These are phyloP conservation scores for Euleptes europaea DNA, from an alignment of 2,113 vertebrate species.

Conservation along the genomic window DNA sequence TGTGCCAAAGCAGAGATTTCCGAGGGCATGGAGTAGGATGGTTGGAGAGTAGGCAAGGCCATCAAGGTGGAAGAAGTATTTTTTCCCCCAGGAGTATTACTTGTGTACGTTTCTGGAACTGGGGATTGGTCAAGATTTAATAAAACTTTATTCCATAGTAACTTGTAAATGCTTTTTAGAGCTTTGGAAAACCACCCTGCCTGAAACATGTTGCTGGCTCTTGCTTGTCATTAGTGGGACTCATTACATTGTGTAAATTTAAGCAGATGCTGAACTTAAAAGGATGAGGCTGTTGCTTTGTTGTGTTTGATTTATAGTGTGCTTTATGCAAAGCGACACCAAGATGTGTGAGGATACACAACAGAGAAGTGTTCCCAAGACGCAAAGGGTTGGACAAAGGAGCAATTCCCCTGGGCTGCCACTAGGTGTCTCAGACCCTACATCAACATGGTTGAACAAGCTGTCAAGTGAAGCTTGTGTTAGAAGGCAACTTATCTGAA, in stretches of 20 bases:
- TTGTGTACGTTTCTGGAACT: not conserved
- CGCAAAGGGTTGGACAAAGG: too few relatives aligned
- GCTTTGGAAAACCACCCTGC: not conserved
- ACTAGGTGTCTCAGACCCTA: conserved; percentile 12
- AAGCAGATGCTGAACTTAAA: not conserved
- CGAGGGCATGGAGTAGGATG: not conserved
- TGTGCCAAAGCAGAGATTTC: not conserved
- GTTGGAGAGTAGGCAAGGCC: not conserved
- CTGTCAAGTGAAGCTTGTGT: not conserved
- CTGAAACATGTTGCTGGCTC: not conserved
- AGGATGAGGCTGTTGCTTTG: not conserved
- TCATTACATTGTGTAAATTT: rapidly evolving
- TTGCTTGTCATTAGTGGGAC: rapidly evolving
- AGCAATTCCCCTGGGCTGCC: not conserved
- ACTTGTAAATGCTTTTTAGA: not conserved
- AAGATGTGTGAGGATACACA: not conserved
- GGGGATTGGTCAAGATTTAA: not conserved
- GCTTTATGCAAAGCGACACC: not conserved
- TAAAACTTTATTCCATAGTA: not conserved
- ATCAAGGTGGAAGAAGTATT: not conserved
- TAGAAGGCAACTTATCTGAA: not conserved
- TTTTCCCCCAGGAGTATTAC: not conserved
- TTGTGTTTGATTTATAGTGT: not conserved
- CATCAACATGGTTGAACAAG: rapidly evolving
- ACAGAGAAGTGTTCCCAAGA: not conserved